A percentile compares a stretch with the other conserved stretches of the same genome.
These are phyloP conservation scores for Hirudinaria manillensis DNA, from an alignment of 2,888 invertebrate genomes.

Conservation along the genomic window DNA sequence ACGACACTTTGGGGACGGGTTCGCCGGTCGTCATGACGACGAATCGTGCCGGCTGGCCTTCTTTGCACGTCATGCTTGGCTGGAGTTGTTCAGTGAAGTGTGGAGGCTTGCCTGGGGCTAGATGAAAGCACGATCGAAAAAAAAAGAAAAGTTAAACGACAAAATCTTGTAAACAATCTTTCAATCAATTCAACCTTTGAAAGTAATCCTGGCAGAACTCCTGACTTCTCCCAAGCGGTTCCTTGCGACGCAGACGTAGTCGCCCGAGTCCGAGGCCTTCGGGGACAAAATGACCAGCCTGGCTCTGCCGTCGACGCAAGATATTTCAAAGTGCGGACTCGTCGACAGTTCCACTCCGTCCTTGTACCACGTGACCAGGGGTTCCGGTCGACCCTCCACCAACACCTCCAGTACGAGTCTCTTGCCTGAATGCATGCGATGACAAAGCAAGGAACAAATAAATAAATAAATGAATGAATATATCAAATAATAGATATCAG, in stretches of 20 bases:
- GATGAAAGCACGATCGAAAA: background rate
- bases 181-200: constrained; percentile 57
- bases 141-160: background rate
- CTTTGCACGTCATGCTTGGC: constrained; percentile 61
- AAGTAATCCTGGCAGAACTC: constrained; percentile 70
- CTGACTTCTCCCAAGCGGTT: constrained; percentile 73
- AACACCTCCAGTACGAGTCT: constrained; percentile 45
- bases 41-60: constrained; percentile 50
- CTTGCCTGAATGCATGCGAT: constrained; percentile 5
- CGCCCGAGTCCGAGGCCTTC: constrained; percentile 66
- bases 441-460: too few relatives aligned
- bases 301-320: constrained; percentile 59
- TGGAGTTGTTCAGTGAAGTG: constrained; percentile 73
- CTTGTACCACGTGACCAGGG: constrained; percentile 77
- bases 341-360: constrained; percentile 64
- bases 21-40: constrained; percentile 49
- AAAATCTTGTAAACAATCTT: background rate
- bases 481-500: background rate
- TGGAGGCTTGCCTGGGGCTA: constrained; percentile 74
- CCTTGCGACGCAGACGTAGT: constrained; percentile 71
- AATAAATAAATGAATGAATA: background rate
- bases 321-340: constrained; percentile 55
- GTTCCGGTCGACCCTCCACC: constrained; percentile 75
- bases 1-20: constrained; percentile 50
- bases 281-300: constrained; percentile 63